phyloP scores from a whole-genome alignment of 2,113 vertebrate genomes.

The Entelurus aequoreus region DNA sequence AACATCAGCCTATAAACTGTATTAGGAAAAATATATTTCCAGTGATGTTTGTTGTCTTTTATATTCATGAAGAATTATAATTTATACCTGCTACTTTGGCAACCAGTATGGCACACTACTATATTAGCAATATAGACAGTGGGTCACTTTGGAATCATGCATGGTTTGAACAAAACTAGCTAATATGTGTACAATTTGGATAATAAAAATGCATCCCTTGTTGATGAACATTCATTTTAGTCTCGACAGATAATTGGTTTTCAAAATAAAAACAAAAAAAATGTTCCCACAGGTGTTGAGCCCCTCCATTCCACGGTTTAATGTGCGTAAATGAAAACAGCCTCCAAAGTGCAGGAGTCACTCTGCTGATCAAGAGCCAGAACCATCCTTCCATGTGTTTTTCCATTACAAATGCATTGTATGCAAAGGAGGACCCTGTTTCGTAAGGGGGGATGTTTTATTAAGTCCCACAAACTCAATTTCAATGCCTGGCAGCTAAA shows the following conservation, averaged over 20 bases:
- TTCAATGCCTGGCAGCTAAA: slow-evolving; percentile 75
- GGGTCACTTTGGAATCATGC: not conserved
- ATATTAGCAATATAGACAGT: no score
- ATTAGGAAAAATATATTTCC: no score
- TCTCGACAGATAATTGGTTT: slow-evolving; percentile 25
- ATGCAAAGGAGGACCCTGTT: slow-evolving; percentile 44
- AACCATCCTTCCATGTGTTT: slow-evolving; percentile 29
- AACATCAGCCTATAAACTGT: no score
- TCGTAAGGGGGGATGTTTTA: slow-evolving; percentile 62
- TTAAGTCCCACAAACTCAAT: slow-evolving; percentile 74
- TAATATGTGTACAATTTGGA: slow-evolving; percentile 7
- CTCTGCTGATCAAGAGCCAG: slow-evolving; percentile 31
- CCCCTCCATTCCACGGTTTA: not conserved
- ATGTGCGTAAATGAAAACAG: slow-evolving; percentile 12
- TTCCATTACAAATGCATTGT: slow-evolving; percentile 43
- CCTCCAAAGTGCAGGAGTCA: slow-evolving; percentile 14
- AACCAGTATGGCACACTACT: no score
- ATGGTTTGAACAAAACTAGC: slow-evolving; percentile 17
- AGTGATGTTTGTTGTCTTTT: no score
- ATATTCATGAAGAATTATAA: not conserved
- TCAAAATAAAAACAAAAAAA: slow-evolving; percentile 17
- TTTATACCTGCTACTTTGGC: no score
- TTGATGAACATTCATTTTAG: slow-evolving; percentile 3
- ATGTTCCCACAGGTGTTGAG: slow-evolving; percentile 14
- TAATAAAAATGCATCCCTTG: slow-evolving; percentile 32